A percentile compares a stretch with the other conserved stretches of the same genome.
Conservation (phyloP, 1,140 invertebrate genomes). For the Bursaphelenchus mucronatus region DNA sequence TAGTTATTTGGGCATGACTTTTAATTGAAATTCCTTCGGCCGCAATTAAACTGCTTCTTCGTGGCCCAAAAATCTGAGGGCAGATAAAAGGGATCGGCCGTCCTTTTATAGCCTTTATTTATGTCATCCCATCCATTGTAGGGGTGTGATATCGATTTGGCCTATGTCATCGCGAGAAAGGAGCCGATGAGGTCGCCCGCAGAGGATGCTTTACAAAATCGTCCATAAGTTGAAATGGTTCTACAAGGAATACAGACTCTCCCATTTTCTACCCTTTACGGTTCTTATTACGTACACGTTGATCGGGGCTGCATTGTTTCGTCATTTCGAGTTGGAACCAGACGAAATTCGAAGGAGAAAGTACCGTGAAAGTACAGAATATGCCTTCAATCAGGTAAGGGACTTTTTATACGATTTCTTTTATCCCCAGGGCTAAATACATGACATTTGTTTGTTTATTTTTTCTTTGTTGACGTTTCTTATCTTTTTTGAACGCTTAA, state of each 20-base stretch:
- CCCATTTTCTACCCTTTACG: constrained; percentile 40
- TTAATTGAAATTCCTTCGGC: too few species aligned
- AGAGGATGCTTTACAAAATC: not conserved
- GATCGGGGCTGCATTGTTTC: constrained; percentile 46
- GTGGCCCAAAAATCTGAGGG: too few species aligned
- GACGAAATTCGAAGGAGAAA: constrained; percentile 31
- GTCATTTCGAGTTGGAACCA: constrained; percentile 44
- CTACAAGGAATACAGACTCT: constrained; percentile 48
- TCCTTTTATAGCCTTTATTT: too few species aligned
- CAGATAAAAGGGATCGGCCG: too few species aligned
- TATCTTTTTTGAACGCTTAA: constrained; percentile 6
- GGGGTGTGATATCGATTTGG: too few species aligned
- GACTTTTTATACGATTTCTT: not conserved
- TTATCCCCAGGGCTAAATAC: too few species aligned
- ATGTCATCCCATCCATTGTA: too few species aligned
- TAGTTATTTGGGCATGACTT: too few species aligned
- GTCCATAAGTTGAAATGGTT: constrained; percentile 3
- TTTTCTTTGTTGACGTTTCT: not conserved
- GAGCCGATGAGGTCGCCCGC: too few species aligned
- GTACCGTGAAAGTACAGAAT: constrained; percentile 46
- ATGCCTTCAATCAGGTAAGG: constrained; percentile 50
- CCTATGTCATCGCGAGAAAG: too few species aligned
- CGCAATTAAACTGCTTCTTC: too few species aligned
- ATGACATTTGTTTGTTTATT: constrained; percentile 8
- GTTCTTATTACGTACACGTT: constrained; percentile 45